Conservation (phyloP, 2,113 vertebrate genomes). For the Megalops atlanticus region DNA sequence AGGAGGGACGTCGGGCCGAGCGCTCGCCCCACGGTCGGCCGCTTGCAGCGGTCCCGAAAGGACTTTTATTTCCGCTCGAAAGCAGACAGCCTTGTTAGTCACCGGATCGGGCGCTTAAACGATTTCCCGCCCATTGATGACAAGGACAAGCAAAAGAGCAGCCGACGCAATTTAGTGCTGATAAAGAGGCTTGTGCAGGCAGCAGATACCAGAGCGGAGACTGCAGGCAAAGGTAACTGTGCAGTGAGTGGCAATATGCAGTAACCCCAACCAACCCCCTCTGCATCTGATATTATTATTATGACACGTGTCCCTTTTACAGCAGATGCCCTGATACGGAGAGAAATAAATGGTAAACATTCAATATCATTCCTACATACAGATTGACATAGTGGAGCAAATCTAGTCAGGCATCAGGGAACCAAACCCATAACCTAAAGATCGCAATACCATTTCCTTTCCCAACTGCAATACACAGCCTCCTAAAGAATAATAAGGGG, state of each 20-base stretch:
- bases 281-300: too few relatives aligned
- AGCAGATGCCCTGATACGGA: too few relatives aligned
- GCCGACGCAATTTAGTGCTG: not conserved
- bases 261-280: too few relatives aligned
- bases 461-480: not conserved
- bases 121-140: not conserved
- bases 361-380: too few relatives aligned
- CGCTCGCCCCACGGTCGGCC: too few relatives aligned
- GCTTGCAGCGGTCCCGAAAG: not conserved
- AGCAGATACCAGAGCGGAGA: not conserved
- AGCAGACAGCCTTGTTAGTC: constrained; percentile 10
- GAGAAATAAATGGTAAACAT: too few relatives aligned
- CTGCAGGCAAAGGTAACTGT: not conserved
- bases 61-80: constrained; percentile 12
- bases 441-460: not conserved
- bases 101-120: not conserved
- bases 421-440: not conserved
- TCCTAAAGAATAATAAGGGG: not conserved
- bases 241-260: not conserved
- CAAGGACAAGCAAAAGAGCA: constrained; percentile 6
- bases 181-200: not conserved
- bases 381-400: too few relatives aligned
- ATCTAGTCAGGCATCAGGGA: not conserved
- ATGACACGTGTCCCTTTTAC: too few relatives aligned
- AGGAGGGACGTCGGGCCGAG: too few relatives aligned